Evolutionary conservation across 2,797 vertebrate genomes (phyloP), one percentile per base, ranked within the genome.

Genomic region (Alosa sapidissima): DNA sequence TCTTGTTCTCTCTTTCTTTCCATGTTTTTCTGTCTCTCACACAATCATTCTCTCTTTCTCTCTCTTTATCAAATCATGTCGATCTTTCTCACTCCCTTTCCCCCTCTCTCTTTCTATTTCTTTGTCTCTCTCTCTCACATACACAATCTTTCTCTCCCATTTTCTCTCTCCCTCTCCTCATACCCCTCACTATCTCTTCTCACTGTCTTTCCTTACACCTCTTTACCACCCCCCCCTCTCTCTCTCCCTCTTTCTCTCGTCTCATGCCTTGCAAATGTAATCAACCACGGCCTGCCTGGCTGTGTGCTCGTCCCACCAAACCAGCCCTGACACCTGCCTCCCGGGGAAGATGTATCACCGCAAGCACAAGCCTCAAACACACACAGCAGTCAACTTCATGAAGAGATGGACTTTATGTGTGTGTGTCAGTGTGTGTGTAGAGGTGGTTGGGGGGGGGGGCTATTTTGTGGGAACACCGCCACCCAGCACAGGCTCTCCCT

Each of bases 221-320:
- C 5, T n/a, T 14, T 60, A 16, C 60, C 21, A 6, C 21, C 55
- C 4, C 8, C 16, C 58, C 24, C n/a, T 9, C 28, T 5, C 65
- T 36, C 28, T 72, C 65, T 19, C 9, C 21, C 68, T 45, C 14
- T 75, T 8, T 94, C 93, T 92, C 86, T 90, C 89, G 89, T 91
- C 94, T 95, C 95, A 96, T 96, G 95, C 95, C 95, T 96, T 96
- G 95, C 94, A 95, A 96, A 96, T 96, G 95, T 95, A 96, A 96
- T 96, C 94, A 95, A 93, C 90, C 91, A 90, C 88, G 83, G 91
- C 87, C 89, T 65, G 84, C 81, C 85, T 68, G 24, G 88, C 89
- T 75, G 68, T 89, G 72, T 86, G 82, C 45, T 82, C 55, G 86
- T 85, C 72, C 49, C 84, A 68, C 47, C 84, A 68, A 84, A 65